Evolutionary conservation across 2,888 invertebrate genomes (phyloP), one percentile per base, ranked within the genome.

Genomic region (Acronicta leporina): DNA sequence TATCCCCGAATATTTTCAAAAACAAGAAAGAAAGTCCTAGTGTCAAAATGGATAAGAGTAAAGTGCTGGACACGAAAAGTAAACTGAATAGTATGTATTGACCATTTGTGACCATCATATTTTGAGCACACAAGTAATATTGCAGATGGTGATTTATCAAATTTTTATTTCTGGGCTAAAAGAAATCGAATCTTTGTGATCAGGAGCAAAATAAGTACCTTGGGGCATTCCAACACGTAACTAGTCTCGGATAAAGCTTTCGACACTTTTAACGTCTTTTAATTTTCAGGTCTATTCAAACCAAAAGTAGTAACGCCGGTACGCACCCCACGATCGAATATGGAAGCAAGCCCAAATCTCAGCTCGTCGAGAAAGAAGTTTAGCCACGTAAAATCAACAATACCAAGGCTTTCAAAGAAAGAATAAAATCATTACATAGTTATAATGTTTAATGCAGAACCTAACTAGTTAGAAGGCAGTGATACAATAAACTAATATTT

Each of bases 351-450:
- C 60, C 87, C 91, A 0, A 90, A 85, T 58, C 74, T 91, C 0
- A 90, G 83, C 42, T 79, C 86, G 2, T 81, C 87, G 1, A 90
- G 79, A 62, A 92, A 89, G 66, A 94, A 91, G 70, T 93, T 77
- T 65, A 91, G 90, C 60, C 92, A 93, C 47, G 73, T 94, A 10
- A 94, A 94, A 68, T 94, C 94, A 4, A 93, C 94, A 16, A 94
- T 94, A 78, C 94, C 94, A 2, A 85, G 88, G 73, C 88, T 75
- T 8, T 65, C 77, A 2, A 92, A 87, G 71, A 91, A 91, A 77
- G 87, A 92, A 73, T 87, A 75, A 76, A 53, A 68, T 59, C 55
- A 54, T 45, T 63, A 51, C 46, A 60, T 35, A 54, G 62, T 63
- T 63, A 41, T 62, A 61, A 62, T 57, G 59, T 73, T 77, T 57